These are phyloP conservation scores for Potamilus streckersoni DNA, from an alignment of 1,140 invertebrate species.

Conservation along the genomic window DNA sequence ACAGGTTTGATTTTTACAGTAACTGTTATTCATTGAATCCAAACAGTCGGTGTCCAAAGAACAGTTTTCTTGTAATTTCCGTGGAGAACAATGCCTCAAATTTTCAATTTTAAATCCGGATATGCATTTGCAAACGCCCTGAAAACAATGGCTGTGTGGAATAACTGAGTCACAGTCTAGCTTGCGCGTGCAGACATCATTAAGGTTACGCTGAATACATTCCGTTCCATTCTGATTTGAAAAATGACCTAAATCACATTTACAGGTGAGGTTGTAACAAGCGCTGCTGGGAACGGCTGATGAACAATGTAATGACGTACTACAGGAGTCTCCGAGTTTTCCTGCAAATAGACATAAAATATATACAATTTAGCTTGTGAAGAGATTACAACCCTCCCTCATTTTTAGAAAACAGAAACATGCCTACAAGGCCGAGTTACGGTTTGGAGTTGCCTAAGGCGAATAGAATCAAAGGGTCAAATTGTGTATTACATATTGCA, in stretches of 20 bases:
- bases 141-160: slow-evolving; percentile 33
- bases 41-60: slow-evolving; percentile 33
- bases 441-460: too few species aligned
- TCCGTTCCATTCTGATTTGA: neutral
- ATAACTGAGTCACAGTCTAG: slow-evolving; percentile 35
- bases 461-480: too few species aligned
- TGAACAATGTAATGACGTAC: too few species aligned
- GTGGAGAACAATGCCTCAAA: slow-evolving; percentile 11
- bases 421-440: too few species aligned
- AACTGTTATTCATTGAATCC: slow-evolving; percentile 24
- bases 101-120: slow-evolving; percentile 16
- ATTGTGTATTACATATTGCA: too few species aligned
- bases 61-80: slow-evolving; percentile 34
- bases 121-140: slow-evolving; percentile 18
- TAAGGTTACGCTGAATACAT: slow-evolving; percentile 15
- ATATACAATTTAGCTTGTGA: too few species aligned
- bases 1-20: slow-evolving; percentile 26
- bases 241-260: neutral
- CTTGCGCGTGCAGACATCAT: slow-evolving; percentile 17
- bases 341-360: too few species aligned
- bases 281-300: neutral
- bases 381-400: too few species aligned
- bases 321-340: too few species aligned
- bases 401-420: too few species aligned
- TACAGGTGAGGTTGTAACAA: neutral